A percentile compares a stretch with the other conserved stretches of the same genome.
These are phyloP conservation scores for Himalopsyche anomala DNA, from an alignment of 2,888 invertebrate species.

Conservation along the genomic window DNA sequence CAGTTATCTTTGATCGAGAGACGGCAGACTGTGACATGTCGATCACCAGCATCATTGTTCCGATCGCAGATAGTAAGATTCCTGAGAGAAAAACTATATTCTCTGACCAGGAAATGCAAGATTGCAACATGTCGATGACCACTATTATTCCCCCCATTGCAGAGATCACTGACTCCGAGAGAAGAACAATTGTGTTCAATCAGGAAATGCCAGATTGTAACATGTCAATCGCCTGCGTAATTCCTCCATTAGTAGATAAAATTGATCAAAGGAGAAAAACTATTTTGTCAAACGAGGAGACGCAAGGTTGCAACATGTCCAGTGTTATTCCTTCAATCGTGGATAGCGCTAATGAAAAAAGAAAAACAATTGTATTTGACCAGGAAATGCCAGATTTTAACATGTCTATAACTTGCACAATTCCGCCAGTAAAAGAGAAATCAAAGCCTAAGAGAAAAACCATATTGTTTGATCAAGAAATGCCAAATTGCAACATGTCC, in stretches of 20 bases:
- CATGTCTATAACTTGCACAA: constrained; percentile 2
- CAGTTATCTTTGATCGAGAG: no score
- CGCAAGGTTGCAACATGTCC: constrained; percentile 45
- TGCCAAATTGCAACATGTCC: constrained; percentile 45
- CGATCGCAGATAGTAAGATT: no score
- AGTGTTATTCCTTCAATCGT: not conserved
- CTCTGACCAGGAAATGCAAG: constrained; percentile 10
- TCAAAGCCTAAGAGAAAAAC: not conserved
- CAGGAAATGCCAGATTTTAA: constrained; percentile 45
- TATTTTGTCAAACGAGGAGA: constrained; percentile 33
- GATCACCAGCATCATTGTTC: no score
- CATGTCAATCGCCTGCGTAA: constrained; percentile 22
- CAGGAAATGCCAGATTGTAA: not conserved
- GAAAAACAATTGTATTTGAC: constrained; percentile 35
- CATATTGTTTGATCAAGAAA: constrained; percentile 33
- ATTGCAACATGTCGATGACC: constrained; percentile 45
- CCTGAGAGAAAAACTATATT: constrained; percentile 9
- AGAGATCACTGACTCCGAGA: not conserved
- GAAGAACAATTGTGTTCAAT: constrained; percentile 44
- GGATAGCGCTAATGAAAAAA: not conserved
- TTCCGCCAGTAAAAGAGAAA: not conserved
- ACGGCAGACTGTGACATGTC: no score
- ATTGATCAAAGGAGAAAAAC: not conserved
- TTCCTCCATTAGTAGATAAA: not conserved
- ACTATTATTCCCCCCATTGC: not conserved